Percentiles rank a stretch among this genome's conserved stretches.
Conservation (phyloP, 2,113 vertebrate species). For the Indicator indicator region DNA sequence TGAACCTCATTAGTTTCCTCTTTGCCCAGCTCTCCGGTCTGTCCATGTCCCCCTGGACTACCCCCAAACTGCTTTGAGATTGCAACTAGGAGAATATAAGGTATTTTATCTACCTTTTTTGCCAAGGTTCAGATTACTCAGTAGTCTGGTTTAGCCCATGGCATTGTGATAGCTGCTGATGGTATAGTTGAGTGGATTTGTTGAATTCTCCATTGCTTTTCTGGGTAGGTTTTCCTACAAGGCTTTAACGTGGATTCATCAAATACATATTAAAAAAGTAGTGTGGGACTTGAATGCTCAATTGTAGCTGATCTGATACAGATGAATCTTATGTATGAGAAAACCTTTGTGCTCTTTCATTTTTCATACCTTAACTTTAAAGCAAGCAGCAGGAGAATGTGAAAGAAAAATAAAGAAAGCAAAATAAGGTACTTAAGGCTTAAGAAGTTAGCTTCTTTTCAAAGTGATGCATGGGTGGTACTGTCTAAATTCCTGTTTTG, state of each 20-base stretch:
- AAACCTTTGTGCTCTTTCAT: constrained; percentile 9
- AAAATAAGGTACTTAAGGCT: constrained; percentile 13
- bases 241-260: constrained; percentile 1
- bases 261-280: constrained; percentile 47
- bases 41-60: no score
- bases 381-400: constrained; percentile 23
- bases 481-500: neutral
- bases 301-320: constrained; percentile 5
- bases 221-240: neutral
- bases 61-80: neutral
- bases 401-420: constrained; percentile 40
- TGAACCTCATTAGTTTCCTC: no score
- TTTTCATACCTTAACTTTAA: constrained; percentile 42
- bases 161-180: neutral
- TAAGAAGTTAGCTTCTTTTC: constrained; percentile 23
- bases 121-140: neutral
- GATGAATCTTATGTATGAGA: neutral
- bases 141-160: neutral
- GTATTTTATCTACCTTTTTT: neutral
- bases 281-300: neutral
- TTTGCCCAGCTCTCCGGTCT: no score
- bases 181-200: neutral
- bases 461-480: neutral
- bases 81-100: neutral
- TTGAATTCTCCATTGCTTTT: constrained; percentile 27